These are phyloP conservation scores for Apodemus agrarius DNA, from an alignment of 2,797 vertebrate genomes.

Conservation along the genomic window DNA sequence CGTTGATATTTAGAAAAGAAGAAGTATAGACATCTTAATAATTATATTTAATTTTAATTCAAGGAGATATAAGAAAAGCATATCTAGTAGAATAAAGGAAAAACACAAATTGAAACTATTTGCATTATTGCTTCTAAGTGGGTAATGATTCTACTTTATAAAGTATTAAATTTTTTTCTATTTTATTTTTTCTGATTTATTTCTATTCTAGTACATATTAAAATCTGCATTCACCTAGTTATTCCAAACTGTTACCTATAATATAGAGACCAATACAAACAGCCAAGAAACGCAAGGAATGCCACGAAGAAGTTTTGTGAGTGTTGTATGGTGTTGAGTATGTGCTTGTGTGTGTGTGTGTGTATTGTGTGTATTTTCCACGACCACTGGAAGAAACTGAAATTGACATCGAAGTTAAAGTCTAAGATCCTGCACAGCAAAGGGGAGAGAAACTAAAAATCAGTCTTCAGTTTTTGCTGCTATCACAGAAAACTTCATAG, in stretches of 20 bases:
- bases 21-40: not conserved
- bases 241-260: not conserved
- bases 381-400: too few relatives aligned
- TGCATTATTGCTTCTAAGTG: not conserved
- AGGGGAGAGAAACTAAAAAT: too few relatives aligned
- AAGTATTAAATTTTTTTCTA: not conserved
- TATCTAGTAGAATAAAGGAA: not conserved
- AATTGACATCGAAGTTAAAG: too few relatives aligned
- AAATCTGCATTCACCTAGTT: slow-evolving; percentile 13
- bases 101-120: not conserved
- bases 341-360: not conserved
- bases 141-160: not conserved
- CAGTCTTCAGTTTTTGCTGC: not conserved
- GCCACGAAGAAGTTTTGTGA: not conserved
- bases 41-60: slow-evolving; percentile 10
- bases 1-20: not conserved
- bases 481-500: not conserved
- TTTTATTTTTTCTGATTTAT: not conserved
- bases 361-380: not conserved
- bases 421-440: too few relatives aligned
- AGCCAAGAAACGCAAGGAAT: not conserved
- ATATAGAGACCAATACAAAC: not conserved
- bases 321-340: not conserved
- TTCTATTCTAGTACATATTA: not conserved
- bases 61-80: not conserved